phyloP scores from a whole-genome alignment of 2,797 vertebrate species.

The Somateria mollissima region DNA sequence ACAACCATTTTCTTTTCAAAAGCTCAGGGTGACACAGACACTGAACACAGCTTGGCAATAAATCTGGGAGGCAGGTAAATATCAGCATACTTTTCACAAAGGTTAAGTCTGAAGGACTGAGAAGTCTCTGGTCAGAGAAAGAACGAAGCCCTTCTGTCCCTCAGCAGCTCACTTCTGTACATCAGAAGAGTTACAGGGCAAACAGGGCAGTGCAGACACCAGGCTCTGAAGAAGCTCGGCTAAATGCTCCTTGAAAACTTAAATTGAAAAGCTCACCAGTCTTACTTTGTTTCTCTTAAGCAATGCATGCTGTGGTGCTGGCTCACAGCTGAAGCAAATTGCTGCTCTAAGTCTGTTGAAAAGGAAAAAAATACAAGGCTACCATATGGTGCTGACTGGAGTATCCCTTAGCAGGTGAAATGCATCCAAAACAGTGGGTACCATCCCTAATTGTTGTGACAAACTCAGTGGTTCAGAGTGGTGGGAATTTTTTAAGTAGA shows the following conservation, averaged over 20 bases:
- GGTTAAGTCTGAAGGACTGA: neutral
- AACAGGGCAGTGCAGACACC: neutral
- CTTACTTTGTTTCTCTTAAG: neutral
- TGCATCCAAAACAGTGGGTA: conserved; percentile 63
- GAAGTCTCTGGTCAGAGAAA: neutral
- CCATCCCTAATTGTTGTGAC: conserved; percentile 61
- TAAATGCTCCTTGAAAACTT: conserved; percentile 28
- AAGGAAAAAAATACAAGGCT: conserved; percentile 23
- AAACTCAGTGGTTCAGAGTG: conserved; percentile 23
- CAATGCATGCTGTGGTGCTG: conserved; percentile 34
- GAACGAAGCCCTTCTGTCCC: neutral
- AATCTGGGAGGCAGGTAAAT: neutral
- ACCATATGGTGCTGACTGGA: conserved; percentile 77
- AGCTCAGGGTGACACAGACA: neutral
- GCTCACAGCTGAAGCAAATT: conserved; percentile 56
- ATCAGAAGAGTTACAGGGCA: neutral
- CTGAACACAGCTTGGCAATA: neutral
- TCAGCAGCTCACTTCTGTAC: neutral
- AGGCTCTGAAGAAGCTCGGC: neutral
- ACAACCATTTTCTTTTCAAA: neutral
- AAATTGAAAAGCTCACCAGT: conserved; percentile 31
- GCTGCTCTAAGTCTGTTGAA: conserved; percentile 76
- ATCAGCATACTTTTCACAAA: neutral
- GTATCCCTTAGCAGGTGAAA: conserved; percentile 81
- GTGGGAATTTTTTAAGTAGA: neutral